Percentiles rank a stretch among this genome's conserved stretches.
Conservation (phyloP, 1,140 invertebrate genomes). For the Delia radicum region DNA sequence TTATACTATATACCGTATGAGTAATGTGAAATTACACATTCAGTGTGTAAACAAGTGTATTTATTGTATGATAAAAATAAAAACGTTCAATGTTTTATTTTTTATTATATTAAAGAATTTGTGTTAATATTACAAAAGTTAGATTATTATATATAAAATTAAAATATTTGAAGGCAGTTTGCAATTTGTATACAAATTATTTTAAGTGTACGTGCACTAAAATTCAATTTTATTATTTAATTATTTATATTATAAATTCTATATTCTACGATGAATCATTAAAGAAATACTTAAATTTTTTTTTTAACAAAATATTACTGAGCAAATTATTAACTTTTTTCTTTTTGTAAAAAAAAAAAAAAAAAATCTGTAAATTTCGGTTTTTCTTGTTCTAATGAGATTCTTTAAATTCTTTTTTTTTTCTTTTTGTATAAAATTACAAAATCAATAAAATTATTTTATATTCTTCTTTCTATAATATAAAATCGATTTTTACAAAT, state of each 20-base stretch:
- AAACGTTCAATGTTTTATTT: not conserved
- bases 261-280: not conserved
- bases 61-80: not conserved
- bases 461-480: not conserved
- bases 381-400: no score
- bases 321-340: not conserved
- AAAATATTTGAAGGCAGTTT: not conserved
- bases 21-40: not conserved
- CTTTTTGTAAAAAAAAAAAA: not conserved
- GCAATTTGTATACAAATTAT: not conserved
- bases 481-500: conserved; percentile 1
- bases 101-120: no score
- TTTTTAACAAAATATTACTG: not conserved
- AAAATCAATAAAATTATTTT: not conserved
- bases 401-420: not conserved
- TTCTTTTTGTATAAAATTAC: not conserved
- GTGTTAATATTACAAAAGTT: not conserved
- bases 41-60: not conserved
- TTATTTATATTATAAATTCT: not conserved
- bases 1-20: not conserved
- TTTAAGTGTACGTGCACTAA: not conserved
- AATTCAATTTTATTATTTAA: not conserved
- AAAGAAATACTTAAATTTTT: not conserved
- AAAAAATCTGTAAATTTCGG: no score
- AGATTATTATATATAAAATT: not conserved